phyloP scores from a whole-genome alignment of 2,113 vertebrate species.

The Chelonoidis abingdonii region DNA sequence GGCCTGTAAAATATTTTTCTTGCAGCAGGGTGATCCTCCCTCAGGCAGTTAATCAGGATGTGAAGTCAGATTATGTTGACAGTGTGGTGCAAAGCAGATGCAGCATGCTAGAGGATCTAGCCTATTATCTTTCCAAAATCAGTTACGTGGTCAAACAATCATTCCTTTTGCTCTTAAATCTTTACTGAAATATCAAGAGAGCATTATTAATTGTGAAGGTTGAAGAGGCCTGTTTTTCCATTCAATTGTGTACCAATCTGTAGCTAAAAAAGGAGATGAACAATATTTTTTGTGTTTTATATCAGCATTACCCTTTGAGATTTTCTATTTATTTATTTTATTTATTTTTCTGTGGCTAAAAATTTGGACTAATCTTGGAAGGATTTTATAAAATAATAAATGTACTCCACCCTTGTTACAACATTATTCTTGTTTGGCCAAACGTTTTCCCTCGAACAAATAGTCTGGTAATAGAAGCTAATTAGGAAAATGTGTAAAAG shows the following conservation, averaged over 20 bases:
- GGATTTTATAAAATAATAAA: conserved; percentile 63
- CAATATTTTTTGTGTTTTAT: conserved; percentile 26
- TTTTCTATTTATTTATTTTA: conserved; percentile 70
- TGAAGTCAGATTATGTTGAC: accelerated
- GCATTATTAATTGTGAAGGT: neutral
- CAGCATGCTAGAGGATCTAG: accelerated
- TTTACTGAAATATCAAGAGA: neutral
- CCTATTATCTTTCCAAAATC: neutral
- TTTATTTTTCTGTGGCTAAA: conserved; percentile 55
- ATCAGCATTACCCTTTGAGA: conserved; percentile 42
- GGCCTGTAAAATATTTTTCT: neutral
- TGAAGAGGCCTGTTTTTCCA: neutral
- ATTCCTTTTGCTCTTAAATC: neutral
- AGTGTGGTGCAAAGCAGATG: neutral
- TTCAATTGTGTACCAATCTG: accelerated
- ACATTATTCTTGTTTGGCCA: conserved; percentile 67
- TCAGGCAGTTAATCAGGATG: neutral
- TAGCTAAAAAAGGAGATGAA: conserved; percentile 20
- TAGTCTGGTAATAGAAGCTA: conserved; percentile 49
- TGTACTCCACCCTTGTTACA: conserved; percentile 72
- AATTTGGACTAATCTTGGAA: conserved; percentile 73
- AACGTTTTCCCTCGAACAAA: conserved; percentile 61
- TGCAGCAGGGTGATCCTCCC: neutral
- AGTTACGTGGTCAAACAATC: neutral
- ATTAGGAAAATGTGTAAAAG: conserved; percentile 37